These are phyloP conservation scores for Hirtodrosophila histrioides DNA, from an alignment of 2,888 invertebrate genomes.

Conservation along the genomic window DNA sequence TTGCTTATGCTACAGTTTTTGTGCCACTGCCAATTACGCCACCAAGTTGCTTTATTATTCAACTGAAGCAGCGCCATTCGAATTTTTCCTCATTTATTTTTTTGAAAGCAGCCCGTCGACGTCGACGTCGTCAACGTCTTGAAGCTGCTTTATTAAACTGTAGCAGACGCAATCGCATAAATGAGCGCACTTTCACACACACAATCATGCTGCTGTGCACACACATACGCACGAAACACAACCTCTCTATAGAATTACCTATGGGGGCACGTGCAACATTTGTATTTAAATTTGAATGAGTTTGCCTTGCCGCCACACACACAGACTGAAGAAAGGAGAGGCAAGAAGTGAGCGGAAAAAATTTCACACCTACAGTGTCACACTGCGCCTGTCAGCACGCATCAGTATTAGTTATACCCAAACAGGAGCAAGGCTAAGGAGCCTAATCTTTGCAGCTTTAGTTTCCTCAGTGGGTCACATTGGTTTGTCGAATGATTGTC, in stretches of 20 bases:
- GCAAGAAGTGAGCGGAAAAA: slow-evolving; percentile 11
- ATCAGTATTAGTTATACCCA: too few species aligned
- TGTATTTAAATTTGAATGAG: slow-evolving; percentile 79
- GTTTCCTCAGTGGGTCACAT: too few species aligned
- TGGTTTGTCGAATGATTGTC: too few species aligned
- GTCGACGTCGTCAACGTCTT: slow-evolving; percentile 53
- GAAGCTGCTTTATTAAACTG: slow-evolving; percentile 74
- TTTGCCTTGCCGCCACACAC: slow-evolving; percentile 30
- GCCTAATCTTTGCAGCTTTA: too few species aligned
- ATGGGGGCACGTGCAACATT: slow-evolving; percentile 72
- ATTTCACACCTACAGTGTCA: slow-evolving; percentile 25
- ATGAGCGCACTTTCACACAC: slow-evolving; percentile 57
- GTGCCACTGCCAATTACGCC: slow-evolving; percentile 67
- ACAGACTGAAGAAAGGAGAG: neutral
- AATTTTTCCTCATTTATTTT: slow-evolving; percentile 13
- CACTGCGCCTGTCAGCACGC: slow-evolving; percentile 7
- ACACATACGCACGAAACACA: slow-evolving; percentile 1
- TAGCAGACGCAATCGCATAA: slow-evolving; percentile 70
- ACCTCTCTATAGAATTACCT: slow-evolving; percentile 51
- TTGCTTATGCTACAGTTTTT: slow-evolving; percentile 50
- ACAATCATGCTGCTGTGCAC: too few species aligned
- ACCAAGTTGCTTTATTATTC: slow-evolving; percentile 74
- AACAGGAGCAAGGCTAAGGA: too few species aligned
- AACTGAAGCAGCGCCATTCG: slow-evolving; percentile 40
- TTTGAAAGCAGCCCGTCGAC: slow-evolving; percentile 36